Evolutionary conservation across 1,140 invertebrate species (phyloP).

Genomic region (Formica exsecta): DNA sequence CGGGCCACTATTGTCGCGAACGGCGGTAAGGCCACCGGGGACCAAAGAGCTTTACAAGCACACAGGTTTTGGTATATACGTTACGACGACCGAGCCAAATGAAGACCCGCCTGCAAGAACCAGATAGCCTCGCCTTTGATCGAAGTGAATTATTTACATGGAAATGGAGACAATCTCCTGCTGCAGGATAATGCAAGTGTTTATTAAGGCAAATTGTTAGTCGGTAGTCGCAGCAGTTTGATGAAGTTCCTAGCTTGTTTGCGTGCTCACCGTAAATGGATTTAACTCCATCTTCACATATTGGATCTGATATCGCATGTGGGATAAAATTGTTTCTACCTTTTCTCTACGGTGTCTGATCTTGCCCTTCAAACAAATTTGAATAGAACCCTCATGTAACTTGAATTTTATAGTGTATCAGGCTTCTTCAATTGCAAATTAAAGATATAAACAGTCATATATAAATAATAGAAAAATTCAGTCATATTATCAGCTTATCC

Average conservation of each 20-base stretch:
- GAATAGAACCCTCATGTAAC: not conserved
- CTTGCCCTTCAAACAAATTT: not conserved
- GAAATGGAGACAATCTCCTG: slow-evolving; percentile 60
- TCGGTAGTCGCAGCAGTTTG: slow-evolving; percentile 49
- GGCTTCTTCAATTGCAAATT: not conserved
- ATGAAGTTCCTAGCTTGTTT: slow-evolving; percentile 56
- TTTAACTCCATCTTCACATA: slow-evolving; percentile 54
- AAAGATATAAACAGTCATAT: not conserved
- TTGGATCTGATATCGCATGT: not conserved
- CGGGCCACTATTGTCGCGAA: slow-evolving; percentile 88
- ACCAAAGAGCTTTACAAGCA: slow-evolving; percentile 86
- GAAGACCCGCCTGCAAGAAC: slow-evolving; percentile 62
- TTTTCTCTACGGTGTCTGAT: not conserved
- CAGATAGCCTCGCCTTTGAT: slow-evolving; percentile 64
- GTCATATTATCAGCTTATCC: not conserved
- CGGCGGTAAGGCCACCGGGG: slow-evolving; percentile 89
- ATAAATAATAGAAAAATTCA: not conserved
- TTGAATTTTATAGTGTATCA: not conserved
- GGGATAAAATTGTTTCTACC: slow-evolving; percentile 4
- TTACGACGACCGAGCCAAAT: slow-evolving; percentile 58
- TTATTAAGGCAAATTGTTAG: slow-evolving; percentile 64
- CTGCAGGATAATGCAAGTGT: slow-evolving; percentile 61
- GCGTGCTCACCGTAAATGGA: slow-evolving; percentile 51
- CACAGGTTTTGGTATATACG: slow-evolving; percentile 52
- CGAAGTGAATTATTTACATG: slow-evolving; percentile 65